phyloP scores from a whole-genome alignment of 2,888 invertebrate genomes.

The Coleophora flavipennella region DNA sequence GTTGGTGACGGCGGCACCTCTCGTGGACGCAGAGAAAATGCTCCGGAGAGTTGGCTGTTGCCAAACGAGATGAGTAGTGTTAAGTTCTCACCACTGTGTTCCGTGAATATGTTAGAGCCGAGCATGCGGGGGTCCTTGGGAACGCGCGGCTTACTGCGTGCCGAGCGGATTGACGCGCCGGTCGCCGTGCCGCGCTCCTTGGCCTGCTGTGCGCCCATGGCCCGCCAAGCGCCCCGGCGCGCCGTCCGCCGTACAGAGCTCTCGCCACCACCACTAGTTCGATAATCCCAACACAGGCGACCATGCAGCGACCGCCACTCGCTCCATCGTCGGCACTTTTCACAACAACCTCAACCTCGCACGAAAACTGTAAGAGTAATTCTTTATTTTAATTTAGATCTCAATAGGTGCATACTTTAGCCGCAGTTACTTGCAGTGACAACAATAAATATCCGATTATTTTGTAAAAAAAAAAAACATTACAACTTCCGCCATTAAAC shows the following conservation, averaged over 20 bases:
- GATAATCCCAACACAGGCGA: conserved; percentile 48
- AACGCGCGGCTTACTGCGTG: conserved; percentile 81
- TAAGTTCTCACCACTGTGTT: conserved; percentile 89
- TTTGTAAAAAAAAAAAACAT: conserved; percentile 39
- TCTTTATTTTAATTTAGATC: neutral
- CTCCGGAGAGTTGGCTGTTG: too few relatives aligned
- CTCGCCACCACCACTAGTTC: conserved; percentile 23
- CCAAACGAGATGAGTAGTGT: too few relatives aligned
- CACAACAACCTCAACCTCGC: conserved; percentile 2
- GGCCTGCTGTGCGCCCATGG: conserved; percentile 95
- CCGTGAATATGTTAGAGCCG: conserved; percentile 93
- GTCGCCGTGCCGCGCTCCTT: conserved; percentile 87
- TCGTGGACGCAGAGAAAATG: too few relatives aligned
- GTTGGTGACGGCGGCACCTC: too few relatives aligned
- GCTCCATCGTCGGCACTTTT: conserved; percentile 27
- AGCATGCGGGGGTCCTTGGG: conserved; percentile 88
- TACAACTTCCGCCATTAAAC: conserved; percentile 61
- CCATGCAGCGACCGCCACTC: conserved; percentile 32
- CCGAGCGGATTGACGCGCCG: conserved; percentile 81
- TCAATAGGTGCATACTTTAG: conserved; percentile 18
- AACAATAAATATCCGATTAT: conserved; percentile 30
- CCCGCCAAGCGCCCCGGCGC: conserved; percentile 82
- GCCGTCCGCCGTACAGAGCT: conserved; percentile 19
- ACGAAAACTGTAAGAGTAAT: neutral
- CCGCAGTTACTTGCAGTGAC: conserved; percentile 21